These are phyloP conservation scores for Dicyrtomina minuta DNA, from an alignment of 2,888 invertebrate genomes.

Conservation along the genomic window DNA sequence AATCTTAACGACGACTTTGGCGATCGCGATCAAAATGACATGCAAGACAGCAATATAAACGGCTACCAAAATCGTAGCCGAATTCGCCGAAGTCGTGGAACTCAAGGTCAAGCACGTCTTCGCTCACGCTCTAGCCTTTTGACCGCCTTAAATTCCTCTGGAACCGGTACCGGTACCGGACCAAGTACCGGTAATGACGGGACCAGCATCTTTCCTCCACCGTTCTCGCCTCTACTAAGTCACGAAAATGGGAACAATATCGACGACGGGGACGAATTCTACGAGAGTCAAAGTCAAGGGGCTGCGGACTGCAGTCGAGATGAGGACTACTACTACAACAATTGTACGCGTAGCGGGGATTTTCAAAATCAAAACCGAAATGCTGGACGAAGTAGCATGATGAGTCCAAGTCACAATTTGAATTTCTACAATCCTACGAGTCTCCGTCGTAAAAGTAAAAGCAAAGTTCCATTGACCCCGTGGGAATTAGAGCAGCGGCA, in stretches of 20 bases:
- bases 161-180: too few species aligned
- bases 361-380: not conserved
- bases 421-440: not conserved
- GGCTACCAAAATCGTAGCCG: not conserved
- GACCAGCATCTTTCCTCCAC: too few species aligned
- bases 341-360: not conserved
- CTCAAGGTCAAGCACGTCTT: too few species aligned
- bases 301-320: slow-evolving; percentile 51
- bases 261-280: not conserved
- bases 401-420: not conserved
- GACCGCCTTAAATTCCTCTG: too few species aligned
- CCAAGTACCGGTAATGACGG: too few species aligned
- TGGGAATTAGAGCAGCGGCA: slow-evolving; percentile 47
- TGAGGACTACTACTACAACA: slow-evolving; percentile 48
- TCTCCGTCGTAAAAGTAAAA: not conserved
- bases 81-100: not conserved
- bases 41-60: not conserved
- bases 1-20: not conserved
- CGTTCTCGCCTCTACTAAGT: too few species aligned
- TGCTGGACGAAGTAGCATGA: too few species aligned
- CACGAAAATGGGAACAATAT: too few species aligned
- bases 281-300: slow-evolving; percentile 2
- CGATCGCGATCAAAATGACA: not conserved
- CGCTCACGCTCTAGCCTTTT: too few species aligned
- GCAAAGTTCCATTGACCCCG: slow-evolving; percentile 27